Evolutionary conservation across 2,888 invertebrate species (phyloP).

Genomic region (Zele albiditarsus): DNA sequence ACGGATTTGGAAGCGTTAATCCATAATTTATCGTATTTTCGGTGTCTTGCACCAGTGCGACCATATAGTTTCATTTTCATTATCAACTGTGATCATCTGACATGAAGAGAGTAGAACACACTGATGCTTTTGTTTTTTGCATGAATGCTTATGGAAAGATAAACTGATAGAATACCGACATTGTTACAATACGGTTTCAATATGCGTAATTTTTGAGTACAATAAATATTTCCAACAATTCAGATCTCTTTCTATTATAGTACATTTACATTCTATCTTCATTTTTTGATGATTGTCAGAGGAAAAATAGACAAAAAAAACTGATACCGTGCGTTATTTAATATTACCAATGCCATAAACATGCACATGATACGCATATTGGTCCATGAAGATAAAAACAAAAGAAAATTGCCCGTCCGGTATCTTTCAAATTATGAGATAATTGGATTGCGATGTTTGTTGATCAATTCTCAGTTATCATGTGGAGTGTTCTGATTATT

Average conservation of each 20-base stretch:
- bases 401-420: not conserved
- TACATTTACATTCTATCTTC: conserved; percentile 51
- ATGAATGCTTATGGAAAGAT: not conserved
- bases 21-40: not conserved
- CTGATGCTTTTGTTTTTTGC: not conserved
- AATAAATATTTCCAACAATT: not conserved
- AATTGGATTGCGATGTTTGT: not conserved
- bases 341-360: conserved; percentile 50
- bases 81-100: not conserved
- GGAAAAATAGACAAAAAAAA: conserved; percentile 10
- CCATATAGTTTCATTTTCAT: not conserved
- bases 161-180: not conserved
- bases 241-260: conserved; percentile 57
- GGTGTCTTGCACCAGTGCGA: not conserved
- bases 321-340: conserved; percentile 48
- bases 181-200: not conserved
- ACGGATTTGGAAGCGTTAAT: not conserved
- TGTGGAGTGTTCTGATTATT: conserved; percentile 10
- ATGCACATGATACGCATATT: conserved; percentile 29
- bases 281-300: conserved; percentile 46
- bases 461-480: not conserved
- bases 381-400: not conserved
- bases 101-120: not conserved
- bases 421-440: not conserved
- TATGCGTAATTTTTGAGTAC: conserved; percentile 1